Evolutionary conservation across 2,888 invertebrate species (phyloP).

Genomic region (Drosophila antonietae): DNA sequence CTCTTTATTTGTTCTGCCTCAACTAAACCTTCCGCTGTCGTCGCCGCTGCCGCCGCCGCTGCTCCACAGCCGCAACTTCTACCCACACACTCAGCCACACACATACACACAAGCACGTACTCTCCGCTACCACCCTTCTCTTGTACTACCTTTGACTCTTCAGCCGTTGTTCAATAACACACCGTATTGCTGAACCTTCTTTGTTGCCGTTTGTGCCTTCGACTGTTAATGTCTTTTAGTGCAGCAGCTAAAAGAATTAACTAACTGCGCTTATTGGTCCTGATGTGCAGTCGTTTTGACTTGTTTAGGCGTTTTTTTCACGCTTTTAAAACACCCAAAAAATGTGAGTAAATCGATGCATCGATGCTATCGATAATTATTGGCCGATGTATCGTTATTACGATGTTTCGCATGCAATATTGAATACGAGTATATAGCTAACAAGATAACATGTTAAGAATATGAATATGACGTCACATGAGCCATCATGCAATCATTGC

Average conservation of each 20-base stretch:
- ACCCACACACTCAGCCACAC: conserved; percentile 58
- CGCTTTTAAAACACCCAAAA: conserved; percentile 77
- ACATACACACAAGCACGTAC: conserved; percentile 44
- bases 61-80: conserved; percentile 67
- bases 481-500: no score
- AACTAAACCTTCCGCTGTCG: conserved; percentile 54
- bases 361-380: conserved; percentile 65
- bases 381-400: conserved; percentile 34
- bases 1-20: conserved; percentile 47
- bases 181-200: conserved; percentile 42
- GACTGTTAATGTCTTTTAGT: conserved; percentile 27
- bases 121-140: conserved; percentile 52
- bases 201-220: conserved; percentile 19
- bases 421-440: background rate
- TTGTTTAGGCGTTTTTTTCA: conserved; percentile 76
- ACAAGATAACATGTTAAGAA: conserved; percentile 5
- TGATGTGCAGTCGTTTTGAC: conserved; percentile 49
- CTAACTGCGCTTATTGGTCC: conserved; percentile 56
- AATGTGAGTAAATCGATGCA: conserved; percentile 78
- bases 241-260: conserved; percentile 32
- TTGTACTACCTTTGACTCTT: conserved; percentile 54
- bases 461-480: conserved; percentile 20
- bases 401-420: conserved; percentile 28
- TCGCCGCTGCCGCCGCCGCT: conserved; percentile 35
- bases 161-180: conserved; percentile 70